Evolutionary conservation across 2,113 vertebrate genomes (phyloP).

Genomic region (Hoplias malabaricus): DNA sequence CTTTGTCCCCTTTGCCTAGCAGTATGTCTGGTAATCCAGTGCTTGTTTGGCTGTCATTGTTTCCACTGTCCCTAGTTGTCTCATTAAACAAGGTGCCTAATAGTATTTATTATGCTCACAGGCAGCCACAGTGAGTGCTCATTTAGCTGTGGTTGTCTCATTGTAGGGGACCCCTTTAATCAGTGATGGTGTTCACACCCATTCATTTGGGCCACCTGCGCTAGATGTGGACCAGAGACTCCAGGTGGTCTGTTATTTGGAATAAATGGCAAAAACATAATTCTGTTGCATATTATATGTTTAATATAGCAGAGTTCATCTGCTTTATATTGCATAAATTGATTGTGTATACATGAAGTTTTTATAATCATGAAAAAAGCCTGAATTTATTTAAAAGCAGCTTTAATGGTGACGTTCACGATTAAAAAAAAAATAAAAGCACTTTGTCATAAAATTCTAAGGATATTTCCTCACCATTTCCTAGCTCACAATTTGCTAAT

Average conservation of each 20-base stretch:
- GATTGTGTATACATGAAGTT: too few species aligned
- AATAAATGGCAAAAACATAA: neutral
- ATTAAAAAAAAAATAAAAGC: too few species aligned
- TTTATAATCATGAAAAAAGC: too few species aligned
- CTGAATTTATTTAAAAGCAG: too few species aligned
- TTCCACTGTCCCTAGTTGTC: conserved; percentile 37
- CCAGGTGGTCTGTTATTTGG: neutral
- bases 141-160: conserved; percentile 19
- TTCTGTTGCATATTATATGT: neutral
- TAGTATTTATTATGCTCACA: conserved; percentile 38
- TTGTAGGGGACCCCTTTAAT: conserved; percentile 44
- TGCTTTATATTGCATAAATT: too few species aligned
- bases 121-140: conserved; percentile 28
- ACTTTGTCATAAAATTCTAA: too few species aligned
- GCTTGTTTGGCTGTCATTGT: conserved; percentile 22
- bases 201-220: conserved; percentile 35
- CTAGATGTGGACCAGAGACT: neutral
- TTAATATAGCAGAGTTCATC: too few species aligned
- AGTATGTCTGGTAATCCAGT: conserved; percentile 31
- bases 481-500: too few species aligned
- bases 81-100: conserved; percentile 48
- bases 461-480: too few species aligned
- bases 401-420: too few species aligned
- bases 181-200: conserved; percentile 13
- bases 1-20: neutral